Base-by-base conservation (phyloP, 2,113 vertebrate species). In the Brachypodius melanocephalos region DNA sequence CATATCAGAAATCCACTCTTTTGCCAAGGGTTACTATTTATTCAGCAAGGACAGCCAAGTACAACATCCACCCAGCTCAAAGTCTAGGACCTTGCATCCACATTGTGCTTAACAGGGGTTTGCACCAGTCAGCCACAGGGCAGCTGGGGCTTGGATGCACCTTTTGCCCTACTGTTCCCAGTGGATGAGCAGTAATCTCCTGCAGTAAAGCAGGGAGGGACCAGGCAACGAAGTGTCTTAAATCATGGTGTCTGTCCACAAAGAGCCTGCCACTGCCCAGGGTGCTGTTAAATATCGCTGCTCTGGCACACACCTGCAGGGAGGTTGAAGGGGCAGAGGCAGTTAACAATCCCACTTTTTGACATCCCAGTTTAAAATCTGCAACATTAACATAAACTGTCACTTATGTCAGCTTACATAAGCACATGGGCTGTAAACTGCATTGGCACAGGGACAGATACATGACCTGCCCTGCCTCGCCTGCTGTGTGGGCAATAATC, bases 231-330 rank as follows among this genome's bases (percentile, higher is more conserved):
- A 52, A 71, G n/a, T 1, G 0, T 24, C 43, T 59, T 59, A 29
- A 82, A 32, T 42, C 16, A 6, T 0, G 1, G 28, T 0, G 22
- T 38, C 32, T 6, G 0, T n/a, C 52, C 51, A 29, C 7, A 12
- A 28, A 72, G 20, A 62, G 17, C 54, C 72, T 43, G 58, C 40
- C 36, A 4, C 38, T 78, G 52, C 57, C 61, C 25, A 22, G 28
- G 31, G 11, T 4, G 21, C 66, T 75, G 54, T 12, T 15, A 32
- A 36, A 6, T 3, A 14, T 0, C 6, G 17, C 38, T 43, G 55
- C 69, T 67, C 32, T 26, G 65, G 31, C 68, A 89, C 49, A 40
- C 29, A 32, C n/a, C 65, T 36, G 61, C 43, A 29, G 45, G 66
- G 25, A 85, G 28, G 29, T 1, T 24, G 21, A 61, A 51, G 43